A percentile compares a stretch with the other conserved stretches of the same genome.
Conservation (phyloP, 2,888 invertebrate species). For the Drosophila putrida region DNA sequence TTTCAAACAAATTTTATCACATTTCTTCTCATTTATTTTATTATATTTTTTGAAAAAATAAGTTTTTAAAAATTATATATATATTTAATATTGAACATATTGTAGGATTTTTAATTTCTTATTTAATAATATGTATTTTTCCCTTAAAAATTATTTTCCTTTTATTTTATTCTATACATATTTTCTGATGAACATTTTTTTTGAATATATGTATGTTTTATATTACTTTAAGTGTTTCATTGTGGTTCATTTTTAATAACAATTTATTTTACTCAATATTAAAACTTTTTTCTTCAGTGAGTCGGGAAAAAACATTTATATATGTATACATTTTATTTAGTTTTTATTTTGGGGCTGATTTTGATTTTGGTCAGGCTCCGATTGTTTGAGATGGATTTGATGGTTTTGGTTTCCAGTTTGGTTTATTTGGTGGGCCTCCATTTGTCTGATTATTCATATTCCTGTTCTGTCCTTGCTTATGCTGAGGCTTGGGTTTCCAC, state of each 20-base stretch:
- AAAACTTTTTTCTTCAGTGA: no score
- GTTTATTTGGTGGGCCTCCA: background rate
- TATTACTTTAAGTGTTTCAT: no score
- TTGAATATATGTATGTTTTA: no score
- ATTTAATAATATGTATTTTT: no score
- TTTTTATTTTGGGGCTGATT: background rate
- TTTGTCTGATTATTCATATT: background rate
- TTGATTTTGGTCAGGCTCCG: background rate
- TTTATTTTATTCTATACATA: background rate
- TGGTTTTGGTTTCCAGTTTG: constrained; percentile 6
- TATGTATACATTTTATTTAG: no score
- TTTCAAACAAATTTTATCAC: no score
- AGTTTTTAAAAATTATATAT: no score
- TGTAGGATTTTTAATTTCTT: background rate
- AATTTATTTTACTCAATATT: no score
- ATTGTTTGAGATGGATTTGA: background rate
- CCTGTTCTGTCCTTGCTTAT: background rate
- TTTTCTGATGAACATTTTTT: background rate
- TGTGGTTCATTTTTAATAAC: no score
- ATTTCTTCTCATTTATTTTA: no score
- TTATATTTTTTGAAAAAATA: no score
- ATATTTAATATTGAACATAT: background rate
- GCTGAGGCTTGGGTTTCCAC: constrained; percentile 4
- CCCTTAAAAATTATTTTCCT: background rate
- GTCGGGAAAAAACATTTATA: no score